Evolutionary conservation across 1,140 invertebrate species (phyloP).

Genomic region (Pseudomyrmex dendroicus): DNA sequence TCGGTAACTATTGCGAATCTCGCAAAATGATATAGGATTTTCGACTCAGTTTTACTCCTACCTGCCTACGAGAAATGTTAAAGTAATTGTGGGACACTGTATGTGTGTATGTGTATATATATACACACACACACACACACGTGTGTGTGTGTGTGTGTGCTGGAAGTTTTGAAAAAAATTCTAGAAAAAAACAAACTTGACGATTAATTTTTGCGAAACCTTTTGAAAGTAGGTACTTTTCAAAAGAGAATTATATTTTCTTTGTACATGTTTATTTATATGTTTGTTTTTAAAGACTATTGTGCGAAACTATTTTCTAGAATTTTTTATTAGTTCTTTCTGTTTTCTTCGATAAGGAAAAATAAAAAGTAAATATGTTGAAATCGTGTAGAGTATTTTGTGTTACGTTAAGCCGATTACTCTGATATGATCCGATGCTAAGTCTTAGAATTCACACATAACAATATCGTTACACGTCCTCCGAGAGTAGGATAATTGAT

Average conservation of each 20-base stretch:
- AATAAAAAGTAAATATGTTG: not conserved
- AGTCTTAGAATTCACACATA: conserved; percentile 61
- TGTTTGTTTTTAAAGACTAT: conserved; percentile 21
- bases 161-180: not conserved
- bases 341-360: not conserved
- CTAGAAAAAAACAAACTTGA: not conserved
- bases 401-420: not conserved
- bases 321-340: conserved; percentile 46
- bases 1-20: too few relatives aligned
- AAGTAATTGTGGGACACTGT: too few relatives aligned
- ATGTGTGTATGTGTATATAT: too few relatives aligned
- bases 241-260: not conserved
- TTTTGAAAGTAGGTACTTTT: not conserved
- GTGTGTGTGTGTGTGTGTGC: too few relatives aligned
- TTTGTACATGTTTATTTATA: not conserved
- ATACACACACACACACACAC: too few relatives aligned
- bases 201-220: not conserved
- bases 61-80: too few relatives aligned
- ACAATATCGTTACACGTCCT: conserved; percentile 62
- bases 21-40: too few relatives aligned
- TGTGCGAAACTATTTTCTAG: conserved; percentile 37
- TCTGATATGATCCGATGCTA: conserved; percentile 53
- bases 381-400: conserved; percentile 21
- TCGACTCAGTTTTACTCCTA: too few relatives aligned
- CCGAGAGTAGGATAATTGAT: conserved; percentile 56